Evolutionary conservation across 2,888 invertebrate genomes (phyloP).

Genomic region (Mactromeris polynyma): DNA sequence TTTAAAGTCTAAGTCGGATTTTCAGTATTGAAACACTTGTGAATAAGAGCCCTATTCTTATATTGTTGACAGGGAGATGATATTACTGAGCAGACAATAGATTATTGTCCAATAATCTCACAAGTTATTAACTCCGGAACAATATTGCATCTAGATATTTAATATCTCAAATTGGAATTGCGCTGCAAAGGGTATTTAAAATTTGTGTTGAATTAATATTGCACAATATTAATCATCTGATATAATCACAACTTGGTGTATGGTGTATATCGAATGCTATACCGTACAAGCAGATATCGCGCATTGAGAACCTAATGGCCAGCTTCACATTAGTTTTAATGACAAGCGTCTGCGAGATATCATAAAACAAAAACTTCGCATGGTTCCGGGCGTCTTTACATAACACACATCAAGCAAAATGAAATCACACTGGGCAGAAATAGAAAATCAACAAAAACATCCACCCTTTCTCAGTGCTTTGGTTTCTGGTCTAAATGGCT

Average conservation of each 20-base stretch:
- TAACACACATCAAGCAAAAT: neutral
- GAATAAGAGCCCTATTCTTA: no score
- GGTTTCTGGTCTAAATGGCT: slow-evolving; percentile 11
- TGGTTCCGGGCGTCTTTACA: neutral
- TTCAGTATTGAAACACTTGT: no score
- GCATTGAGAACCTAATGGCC: neutral
- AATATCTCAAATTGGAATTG: no score
- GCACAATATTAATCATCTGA: slow-evolving; percentile 30
- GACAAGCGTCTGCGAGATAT: neutral
- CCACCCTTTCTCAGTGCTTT: neutral
- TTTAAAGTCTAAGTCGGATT: no score
- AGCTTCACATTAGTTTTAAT: neutral
- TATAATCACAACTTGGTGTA: slow-evolving; percentile 42
- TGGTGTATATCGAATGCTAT: neutral
- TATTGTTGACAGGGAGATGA: no score
- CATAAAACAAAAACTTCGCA: neutral
- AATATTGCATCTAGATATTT: neutral
- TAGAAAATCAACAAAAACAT: slow-evolving; percentile 6
- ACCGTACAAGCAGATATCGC: neutral
- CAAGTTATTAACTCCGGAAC: neutral
- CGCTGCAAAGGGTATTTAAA: no score
- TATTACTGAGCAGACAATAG: no score
- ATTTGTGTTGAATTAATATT: no score
- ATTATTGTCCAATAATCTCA: no score
- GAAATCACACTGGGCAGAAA: neutral